Evolutionary conservation across 2,113 vertebrate species (phyloP).

Genomic region (Rousettus leschenaultii): DNA sequence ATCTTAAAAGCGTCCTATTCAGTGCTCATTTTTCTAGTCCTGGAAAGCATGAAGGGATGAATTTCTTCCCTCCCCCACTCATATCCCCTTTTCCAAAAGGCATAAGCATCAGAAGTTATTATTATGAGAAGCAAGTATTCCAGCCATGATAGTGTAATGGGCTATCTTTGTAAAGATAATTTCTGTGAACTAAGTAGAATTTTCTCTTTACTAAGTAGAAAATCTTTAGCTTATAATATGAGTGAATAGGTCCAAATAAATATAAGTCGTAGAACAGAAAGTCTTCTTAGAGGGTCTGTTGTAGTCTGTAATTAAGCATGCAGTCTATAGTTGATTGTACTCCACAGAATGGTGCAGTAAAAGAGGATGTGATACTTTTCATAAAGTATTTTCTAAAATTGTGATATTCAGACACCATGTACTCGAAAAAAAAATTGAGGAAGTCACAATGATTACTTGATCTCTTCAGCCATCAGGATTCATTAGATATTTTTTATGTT

Average conservation of each 20-base stretch:
- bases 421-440: not conserved
- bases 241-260: slow-evolving; percentile 48
- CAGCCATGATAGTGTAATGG: not conserved
- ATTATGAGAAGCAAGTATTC: slow-evolving; percentile 42
- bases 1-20: slow-evolving; percentile 58
- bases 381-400: not conserved
- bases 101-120: slow-evolving; percentile 49
- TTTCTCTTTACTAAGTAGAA: slow-evolving; percentile 24
- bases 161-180: not conserved
- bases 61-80: not conserved
- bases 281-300: not conserved
- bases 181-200: not conserved
- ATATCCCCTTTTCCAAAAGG: slow-evolving; percentile 19
- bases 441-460: not conserved
- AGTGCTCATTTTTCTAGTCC: slow-evolving; percentile 44
- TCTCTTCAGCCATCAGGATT: not conserved
- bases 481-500: not conserved
- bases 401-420: not conserved
- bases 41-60: slow-evolving; percentile 27
- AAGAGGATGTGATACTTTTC: not conserved
- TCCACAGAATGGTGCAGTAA: not conserved
- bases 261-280: slow-evolving; percentile 20
- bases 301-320: not conserved
- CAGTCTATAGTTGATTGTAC: not conserved
- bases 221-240: not conserved